Conservation (phyloP, 2,113 vertebrate species). For the Ceyx cyanopectus region DNA sequence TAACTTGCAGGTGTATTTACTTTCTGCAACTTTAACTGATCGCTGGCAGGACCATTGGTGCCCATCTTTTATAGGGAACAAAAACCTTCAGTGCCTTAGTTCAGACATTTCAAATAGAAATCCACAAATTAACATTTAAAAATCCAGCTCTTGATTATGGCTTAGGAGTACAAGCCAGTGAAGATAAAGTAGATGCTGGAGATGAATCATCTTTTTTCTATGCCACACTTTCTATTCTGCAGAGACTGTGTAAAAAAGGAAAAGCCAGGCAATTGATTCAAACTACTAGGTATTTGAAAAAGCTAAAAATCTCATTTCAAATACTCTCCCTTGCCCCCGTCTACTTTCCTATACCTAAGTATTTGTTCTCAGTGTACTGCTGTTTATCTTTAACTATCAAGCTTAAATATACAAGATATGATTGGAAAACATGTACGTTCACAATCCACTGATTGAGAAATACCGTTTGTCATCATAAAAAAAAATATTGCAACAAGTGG, state of each 20-base stretch:
- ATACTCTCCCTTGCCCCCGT: neutral
- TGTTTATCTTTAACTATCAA: constrained; percentile 6
- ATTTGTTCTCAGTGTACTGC: neutral
- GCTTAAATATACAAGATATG: constrained; percentile 1
- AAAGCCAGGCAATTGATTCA: neutral
- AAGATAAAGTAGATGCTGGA: neutral
- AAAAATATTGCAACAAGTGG: neutral
- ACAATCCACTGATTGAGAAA: constrained; percentile 34
- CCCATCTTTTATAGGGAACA: neutral
- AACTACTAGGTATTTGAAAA: neutral
- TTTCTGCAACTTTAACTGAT: neutral
- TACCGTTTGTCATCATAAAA: neutral
- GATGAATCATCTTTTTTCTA: neutral
- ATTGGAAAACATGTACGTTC: constrained; percentile 18
- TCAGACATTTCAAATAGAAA: neutral
- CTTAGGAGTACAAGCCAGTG: neutral
- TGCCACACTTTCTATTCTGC: neutral
- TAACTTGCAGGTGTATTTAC: neutral
- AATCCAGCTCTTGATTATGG: neutral
- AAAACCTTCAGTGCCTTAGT: neutral
- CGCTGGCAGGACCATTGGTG: neutral
- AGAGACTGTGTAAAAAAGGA: neutral
- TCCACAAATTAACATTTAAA: neutral
- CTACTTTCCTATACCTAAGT: neutral
- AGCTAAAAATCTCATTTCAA: neutral